Conservation (phyloP, 2,113 vertebrate species). For the Podiceps cristatus region DNA sequence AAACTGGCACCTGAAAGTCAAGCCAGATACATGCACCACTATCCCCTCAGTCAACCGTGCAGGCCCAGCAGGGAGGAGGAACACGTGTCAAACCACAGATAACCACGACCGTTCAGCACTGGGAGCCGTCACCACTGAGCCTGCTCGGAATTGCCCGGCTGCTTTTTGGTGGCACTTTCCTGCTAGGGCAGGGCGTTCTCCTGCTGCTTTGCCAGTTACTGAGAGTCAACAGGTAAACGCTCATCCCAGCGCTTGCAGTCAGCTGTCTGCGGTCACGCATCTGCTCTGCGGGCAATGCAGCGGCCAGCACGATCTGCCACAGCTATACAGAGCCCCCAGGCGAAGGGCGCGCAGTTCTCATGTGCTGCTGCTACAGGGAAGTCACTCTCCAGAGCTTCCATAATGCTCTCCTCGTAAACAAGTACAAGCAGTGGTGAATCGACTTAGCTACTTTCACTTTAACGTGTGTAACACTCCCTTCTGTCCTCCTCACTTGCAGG, state of each 20-base stretch:
- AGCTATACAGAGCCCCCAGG: rapidly evolving
- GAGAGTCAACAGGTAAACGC: not conserved
- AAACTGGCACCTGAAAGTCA: not conserved
- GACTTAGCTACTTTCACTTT: not conserved
- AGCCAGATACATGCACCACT: not conserved
- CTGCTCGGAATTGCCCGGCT: not conserved
- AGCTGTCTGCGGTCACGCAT: rapidly evolving
- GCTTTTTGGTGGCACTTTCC: not conserved
- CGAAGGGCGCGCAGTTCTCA: not conserved
- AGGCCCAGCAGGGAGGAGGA: not conserved
- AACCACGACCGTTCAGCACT: not conserved
- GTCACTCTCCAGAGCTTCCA: not conserved
- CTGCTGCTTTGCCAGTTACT: not conserved
- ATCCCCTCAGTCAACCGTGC: not conserved
- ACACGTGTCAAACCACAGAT: not conserved
- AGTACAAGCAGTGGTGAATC: rapidly evolving
- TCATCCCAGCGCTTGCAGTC: not conserved
- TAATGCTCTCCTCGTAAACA: not conserved
- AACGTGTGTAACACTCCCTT: rapidly evolving
- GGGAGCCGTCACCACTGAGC: not conserved
- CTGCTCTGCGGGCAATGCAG: not conserved
- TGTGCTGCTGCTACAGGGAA: not conserved
- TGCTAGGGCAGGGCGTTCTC: not conserved
- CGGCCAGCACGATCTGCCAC: rapidly evolving
- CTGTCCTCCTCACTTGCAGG: not conserved